Conservation (phyloP, 2,113 vertebrate genomes). For the Anolis carolinensis region DNA sequence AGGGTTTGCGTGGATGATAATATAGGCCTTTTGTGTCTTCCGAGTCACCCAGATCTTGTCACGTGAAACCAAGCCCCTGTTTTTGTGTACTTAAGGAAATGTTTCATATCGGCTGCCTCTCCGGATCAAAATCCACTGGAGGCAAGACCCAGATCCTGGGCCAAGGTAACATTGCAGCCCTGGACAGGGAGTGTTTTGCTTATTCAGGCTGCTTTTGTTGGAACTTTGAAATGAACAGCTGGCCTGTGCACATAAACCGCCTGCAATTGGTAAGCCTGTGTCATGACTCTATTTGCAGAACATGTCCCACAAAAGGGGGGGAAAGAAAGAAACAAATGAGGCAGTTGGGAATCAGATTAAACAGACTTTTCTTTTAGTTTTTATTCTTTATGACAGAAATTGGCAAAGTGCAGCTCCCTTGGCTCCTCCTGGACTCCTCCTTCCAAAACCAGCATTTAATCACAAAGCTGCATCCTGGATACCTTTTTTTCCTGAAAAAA, state of each 20-base stretch:
- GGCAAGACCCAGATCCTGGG: neutral
- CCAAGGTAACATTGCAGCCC: neutral
- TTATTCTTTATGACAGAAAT: neutral
- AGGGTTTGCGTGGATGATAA: neutral
- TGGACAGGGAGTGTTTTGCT: neutral
- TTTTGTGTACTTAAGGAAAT: neutral
- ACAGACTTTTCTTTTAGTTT: neutral
- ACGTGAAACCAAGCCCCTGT: conserved; percentile 2
- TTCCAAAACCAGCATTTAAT: too few relatives aligned
- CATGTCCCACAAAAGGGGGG: neutral
- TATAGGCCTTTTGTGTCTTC: neutral
- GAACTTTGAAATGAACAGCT: conserved; percentile 3
- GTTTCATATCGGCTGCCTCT: neutral
- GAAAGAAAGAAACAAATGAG: neutral
- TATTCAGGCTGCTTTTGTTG: neutral
- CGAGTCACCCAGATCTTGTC: neutral
- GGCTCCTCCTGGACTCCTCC: too few relatives aligned
- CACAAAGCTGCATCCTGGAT: too few relatives aligned
- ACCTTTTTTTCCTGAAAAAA: too few relatives aligned
- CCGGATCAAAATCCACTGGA: neutral
- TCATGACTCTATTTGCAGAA: neutral
- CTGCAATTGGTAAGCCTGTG: too few relatives aligned
- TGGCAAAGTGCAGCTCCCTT: too few relatives aligned
- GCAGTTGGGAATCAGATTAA: neutral
- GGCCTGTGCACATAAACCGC: neutral